phyloP scores from a whole-genome alignment of 2,113 vertebrate genomes.

The Sinocyclocheilus anophthalmus region DNA sequence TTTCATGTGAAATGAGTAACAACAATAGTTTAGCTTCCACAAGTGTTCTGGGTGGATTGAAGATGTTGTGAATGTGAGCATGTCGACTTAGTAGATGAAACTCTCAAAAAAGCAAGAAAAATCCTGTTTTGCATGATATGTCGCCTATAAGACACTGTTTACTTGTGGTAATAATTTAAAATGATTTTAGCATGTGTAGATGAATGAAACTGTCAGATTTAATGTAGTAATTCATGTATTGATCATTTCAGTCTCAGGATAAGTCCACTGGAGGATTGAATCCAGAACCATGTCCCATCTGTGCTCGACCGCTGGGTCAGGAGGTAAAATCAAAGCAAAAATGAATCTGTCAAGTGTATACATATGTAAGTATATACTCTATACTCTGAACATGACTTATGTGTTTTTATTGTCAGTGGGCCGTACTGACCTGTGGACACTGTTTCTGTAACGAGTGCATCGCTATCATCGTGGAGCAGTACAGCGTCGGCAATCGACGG shows the following conservation, averaged over 20 bases:
- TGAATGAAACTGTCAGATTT: neutral
- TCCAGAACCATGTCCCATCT: slow-evolving; percentile 97
- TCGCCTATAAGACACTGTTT: neutral
- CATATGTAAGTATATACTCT: neutral
- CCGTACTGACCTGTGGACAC: slow-evolving; percentile 94
- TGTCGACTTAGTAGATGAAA: neutral
- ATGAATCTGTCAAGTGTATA: neutral
- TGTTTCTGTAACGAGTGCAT: slow-evolving; percentile 97
- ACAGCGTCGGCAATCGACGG: slow-evolving; percentile 88
- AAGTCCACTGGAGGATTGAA: slow-evolving; percentile 91
- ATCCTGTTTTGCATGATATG: neutral
- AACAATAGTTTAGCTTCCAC: too few relatives aligned
- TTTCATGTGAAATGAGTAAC: too few relatives aligned
- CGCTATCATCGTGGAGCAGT: slow-evolving; percentile 94
- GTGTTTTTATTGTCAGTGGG: slow-evolving; percentile 82
- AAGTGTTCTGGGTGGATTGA: too few relatives aligned
- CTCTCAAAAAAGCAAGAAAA: neutral
- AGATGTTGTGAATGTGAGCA: too few relatives aligned
- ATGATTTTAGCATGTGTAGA: neutral
- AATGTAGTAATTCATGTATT: neutral
- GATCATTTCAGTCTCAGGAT: slow-evolving; percentile 87
- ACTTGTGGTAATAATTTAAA: neutral
- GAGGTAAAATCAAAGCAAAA: slow-evolving; percentile 76
- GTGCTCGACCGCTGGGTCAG: slow-evolving; percentile 88
- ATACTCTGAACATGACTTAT: neutral